Evolutionary conservation across 2,797 vertebrate genomes (phyloP), one percentile per base, ranked within the genome.

Genomic region (Nothura maculosa): DNA sequence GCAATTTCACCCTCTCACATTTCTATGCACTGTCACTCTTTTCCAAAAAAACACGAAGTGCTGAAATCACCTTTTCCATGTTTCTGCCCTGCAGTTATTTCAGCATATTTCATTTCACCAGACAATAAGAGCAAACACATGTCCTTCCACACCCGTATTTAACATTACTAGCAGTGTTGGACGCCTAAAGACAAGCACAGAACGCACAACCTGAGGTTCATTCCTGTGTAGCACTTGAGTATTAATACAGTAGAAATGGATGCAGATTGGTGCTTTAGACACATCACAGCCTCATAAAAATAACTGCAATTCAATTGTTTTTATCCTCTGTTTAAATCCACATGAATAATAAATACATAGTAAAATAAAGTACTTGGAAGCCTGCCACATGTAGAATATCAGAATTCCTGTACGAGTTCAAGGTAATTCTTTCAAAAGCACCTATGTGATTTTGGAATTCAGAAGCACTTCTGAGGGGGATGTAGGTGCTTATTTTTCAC

Each of bases 301-400:
- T 80, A 58, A 52, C 40, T 84, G 81, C 74, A 81, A 79, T 74
- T 95, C 84, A 81, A 67, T 90, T 96, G 66, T 77, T 95, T 92
- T 86, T n/a, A 74, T 66, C 55, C 62, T 60, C 21, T 81, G 84
- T 83, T 81, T 82, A 94, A 95, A 81, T 80, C 73, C 43, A 64
- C 28, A 54, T 52, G 79, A 81, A 87, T 89, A 95, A 72, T 69
- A 90, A 93, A 95, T 67, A 89, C 25, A 64, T 14, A 87, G 32
- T 62, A 87, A 92, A 88, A 89, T 55, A 81, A 92, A 94, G 72
- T 64, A 93, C 10, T 70, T 90, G 20, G 45, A 82, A 50, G 47
- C 6, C 68, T 92, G 40, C 28, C 76, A 72, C 25, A 48, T 0
- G 0, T 27, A 58, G 58, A n/a, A 13, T 15, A 66, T 32, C 28